A percentile compares a stretch with the other conserved stretches of the same genome.
Evolutionary conservation across 2,888 invertebrate species (phyloP).

Genomic region (Pheosia gnoma): DNA sequence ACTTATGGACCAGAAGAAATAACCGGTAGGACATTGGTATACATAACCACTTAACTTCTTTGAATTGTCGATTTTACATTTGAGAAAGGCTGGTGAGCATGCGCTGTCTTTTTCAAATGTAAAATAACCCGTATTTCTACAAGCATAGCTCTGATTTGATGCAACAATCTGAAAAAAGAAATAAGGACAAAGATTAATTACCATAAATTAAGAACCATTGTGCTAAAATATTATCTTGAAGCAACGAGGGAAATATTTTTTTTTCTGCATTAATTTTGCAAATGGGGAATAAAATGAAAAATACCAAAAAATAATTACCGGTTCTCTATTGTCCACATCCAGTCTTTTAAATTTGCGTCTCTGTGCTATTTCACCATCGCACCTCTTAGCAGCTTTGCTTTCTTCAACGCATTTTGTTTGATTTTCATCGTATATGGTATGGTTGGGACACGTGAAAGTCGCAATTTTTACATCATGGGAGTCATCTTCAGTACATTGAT

Average conservation of each 20-base stretch:
- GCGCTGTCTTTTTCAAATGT: slow-evolving; percentile 86
- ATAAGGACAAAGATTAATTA: background rate
- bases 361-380: slow-evolving; percentile 82
- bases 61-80: slow-evolving; percentile 83
- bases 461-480: slow-evolving; percentile 89
- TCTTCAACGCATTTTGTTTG: slow-evolving; percentile 89
- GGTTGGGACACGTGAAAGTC: slow-evolving; percentile 90
- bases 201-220: too few species aligned
- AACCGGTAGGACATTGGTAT: slow-evolving; percentile 90
- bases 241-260: too few species aligned
- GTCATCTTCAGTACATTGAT: slow-evolving; percentile 89
- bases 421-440: slow-evolving; percentile 89
- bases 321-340: slow-evolving; percentile 78
- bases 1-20: slow-evolving; percentile 90
- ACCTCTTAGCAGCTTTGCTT: slow-evolving; percentile 82
- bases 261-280: too few species aligned
- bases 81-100: slow-evolving; percentile 89
- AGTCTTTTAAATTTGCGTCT: slow-evolving; percentile 82
- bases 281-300: too few species aligned
- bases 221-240: too few species aligned
- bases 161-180: slow-evolving; percentile 85
- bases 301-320: slow-evolving; percentile 73
- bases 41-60: slow-evolving; percentile 87
- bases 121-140: slow-evolving; percentile 88
- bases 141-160: slow-evolving; percentile 79